Evolutionary conservation across 1,140 invertebrate genomes (phyloP).

Genomic region (Calephelis nemesis): DNA sequence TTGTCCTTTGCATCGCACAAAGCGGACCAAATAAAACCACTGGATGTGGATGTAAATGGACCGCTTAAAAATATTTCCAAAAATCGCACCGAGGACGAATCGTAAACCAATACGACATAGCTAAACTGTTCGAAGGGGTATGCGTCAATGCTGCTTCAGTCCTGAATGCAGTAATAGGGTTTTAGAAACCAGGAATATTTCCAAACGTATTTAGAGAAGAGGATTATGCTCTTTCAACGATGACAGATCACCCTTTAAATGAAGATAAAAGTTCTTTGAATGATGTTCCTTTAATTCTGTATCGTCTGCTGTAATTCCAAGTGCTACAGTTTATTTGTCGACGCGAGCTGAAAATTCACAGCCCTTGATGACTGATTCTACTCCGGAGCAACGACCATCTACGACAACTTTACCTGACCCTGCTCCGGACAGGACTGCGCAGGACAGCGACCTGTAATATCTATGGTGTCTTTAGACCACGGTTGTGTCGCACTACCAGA

Average conservation of each 20-base stretch:
- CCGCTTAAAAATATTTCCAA: constrained; percentile 34
- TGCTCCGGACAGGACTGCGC: neutral
- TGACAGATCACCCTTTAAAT: constrained; percentile 24
- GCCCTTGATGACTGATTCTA: constrained; percentile 7
- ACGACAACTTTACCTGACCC: neutral
- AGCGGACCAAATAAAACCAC: constrained; percentile 29
- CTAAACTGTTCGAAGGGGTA: constrained; percentile 27
- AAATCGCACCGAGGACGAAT: constrained; percentile 29
- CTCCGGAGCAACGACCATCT: neutral
- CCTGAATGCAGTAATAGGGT: constrained; percentile 28
- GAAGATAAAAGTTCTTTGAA: neutral
- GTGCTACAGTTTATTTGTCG: neutral
- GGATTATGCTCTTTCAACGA: constrained; percentile 24
- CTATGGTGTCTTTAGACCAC: too few relatives aligned
- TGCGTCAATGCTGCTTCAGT: constrained; percentile 25
- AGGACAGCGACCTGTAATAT: too few relatives aligned
- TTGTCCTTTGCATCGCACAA: constrained; percentile 35
- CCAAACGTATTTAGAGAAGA: constrained; percentile 22
- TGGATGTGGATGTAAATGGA: constrained; percentile 36
- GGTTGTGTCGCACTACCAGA: too few relatives aligned
- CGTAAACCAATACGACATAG: constrained; percentile 33
- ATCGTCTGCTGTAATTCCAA: constrained; percentile 4
- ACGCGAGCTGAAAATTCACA: neutral
- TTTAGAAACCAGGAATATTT: constrained; percentile 21
- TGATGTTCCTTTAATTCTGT: neutral